Conservation (phyloP, 2,888 invertebrate species). For the Drosophila cyrtoloma region DNA sequence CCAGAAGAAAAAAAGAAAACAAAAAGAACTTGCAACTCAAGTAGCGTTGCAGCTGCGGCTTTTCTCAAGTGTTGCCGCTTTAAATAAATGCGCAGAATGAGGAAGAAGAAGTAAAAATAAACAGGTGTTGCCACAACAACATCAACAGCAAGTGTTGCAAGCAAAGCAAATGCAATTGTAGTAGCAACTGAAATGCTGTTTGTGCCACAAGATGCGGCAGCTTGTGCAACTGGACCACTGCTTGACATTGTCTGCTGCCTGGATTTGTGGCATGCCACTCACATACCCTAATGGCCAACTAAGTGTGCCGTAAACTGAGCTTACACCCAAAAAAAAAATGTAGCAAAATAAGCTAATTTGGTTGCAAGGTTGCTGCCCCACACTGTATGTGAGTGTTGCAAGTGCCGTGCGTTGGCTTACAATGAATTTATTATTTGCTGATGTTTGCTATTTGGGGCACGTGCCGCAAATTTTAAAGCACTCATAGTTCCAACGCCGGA, state of each 20-base stretch:
- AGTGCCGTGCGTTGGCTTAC: constrained; percentile 56
- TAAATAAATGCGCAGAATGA: constrained; percentile 5
- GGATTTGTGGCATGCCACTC: constrained; percentile 69
- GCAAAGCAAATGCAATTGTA: constrained; percentile 21
- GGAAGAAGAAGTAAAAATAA: neutral
- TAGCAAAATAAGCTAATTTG: constrained; percentile 59
- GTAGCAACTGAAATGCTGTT: constrained; percentile 8
- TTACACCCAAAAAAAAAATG: constrained; percentile 14
- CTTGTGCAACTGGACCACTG: constrained; percentile 4
- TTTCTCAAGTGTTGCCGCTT: constrained; percentile 48
- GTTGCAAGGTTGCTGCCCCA: constrained; percentile 43
- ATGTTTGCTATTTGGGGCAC: constrained; percentile 83
- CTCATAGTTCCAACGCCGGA: constrained; percentile 61
- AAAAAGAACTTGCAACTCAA: constrained; percentile 36
- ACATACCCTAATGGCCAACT: constrained; percentile 66
- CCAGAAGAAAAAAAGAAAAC: neutral
- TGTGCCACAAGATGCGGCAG: constrained; percentile 25
- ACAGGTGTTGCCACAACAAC: constrained; percentile 30
- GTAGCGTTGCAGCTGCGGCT: constrained; percentile 55
- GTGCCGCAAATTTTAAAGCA: constrained; percentile 80
- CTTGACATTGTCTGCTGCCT: constrained; percentile 17
- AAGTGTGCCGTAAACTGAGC: constrained; percentile 65
- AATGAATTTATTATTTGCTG: constrained; percentile 83
- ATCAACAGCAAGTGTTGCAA: constrained; percentile 33
- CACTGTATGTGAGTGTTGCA: constrained; percentile 22